Evolutionary conservation across 2,797 vertebrate genomes (phyloP).

Genomic region (Distichodus sexfasciatus): DNA sequence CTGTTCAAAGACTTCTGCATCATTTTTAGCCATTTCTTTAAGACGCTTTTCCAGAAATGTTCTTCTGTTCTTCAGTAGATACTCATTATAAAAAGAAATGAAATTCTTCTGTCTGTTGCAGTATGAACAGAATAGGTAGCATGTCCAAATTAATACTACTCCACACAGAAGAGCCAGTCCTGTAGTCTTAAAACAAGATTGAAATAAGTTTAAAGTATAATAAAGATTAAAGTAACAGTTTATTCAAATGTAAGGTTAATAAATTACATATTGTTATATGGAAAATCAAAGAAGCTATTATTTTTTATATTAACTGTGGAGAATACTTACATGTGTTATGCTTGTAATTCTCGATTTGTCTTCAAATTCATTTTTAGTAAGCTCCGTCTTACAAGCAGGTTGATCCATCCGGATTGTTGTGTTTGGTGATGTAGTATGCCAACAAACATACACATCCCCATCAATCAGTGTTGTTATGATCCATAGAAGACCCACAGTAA

Average conservation of each 20-base stretch:
- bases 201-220: no score
- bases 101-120: neutral
- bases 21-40: neutral
- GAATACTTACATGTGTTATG: neutral
- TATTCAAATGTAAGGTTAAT: no score
- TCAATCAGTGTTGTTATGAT: neutral
- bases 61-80: neutral
- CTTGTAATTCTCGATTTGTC: fast-evolving
- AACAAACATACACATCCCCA: neutral
- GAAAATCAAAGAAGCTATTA: no score
- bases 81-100: neutral
- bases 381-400: neutral
- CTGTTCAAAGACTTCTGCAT: no score
- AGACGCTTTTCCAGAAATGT: neutral
- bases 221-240: neutral
- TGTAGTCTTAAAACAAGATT: neutral
- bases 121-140: no score
- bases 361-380: neutral
- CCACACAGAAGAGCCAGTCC: neutral
- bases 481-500: neutral
- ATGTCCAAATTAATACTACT: neutral
- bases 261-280: no score
- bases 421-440: neutral
- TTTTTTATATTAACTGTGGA: neutral
- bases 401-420: neutral